Base-by-base conservation (phyloP, 2,888 invertebrate genomes). In the Patella ulyssiponensis region DNA sequence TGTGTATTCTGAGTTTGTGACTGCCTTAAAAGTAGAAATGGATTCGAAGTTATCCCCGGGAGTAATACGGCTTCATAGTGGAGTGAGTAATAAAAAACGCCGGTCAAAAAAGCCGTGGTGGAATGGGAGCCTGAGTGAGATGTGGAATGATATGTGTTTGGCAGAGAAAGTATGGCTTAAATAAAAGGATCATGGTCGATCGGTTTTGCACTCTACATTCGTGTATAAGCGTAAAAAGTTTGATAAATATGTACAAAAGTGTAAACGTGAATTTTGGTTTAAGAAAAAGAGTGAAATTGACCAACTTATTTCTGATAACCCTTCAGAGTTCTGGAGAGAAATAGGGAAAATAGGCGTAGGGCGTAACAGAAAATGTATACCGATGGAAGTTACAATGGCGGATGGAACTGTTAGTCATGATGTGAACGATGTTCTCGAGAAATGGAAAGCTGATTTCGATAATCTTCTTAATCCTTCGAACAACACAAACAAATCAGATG, bases 41-140 rank as follows among this genome's bases (percentile, higher is more conserved):
- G 64, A 64, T 64, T 11, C 17, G n/a, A 64, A 64, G 20, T n/a
- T 64, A 15, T n/a, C 64, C n/a, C 64, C 64, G 9, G 3, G 11
- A 5, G 11, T 20, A 15, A 20, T 64, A n/a, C 9, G 11, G n/a
- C n/a, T 64, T n/a, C 2, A 20, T 20, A 64, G 64, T 64, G 15
- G 64, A 20, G 15, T 9, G n/a, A 58, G 58, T n/a, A 20, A 64
- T 20, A 64, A 64, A 64, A 15, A 3, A 17, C 64, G n/a, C 0
- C 64, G 64, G 20, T 20, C n/a, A 64, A 64, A 64, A 64, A 64
- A 64, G 14, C 23, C 64, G 14, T 64, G 64, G 64, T 64, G 64
- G 64, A 64, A 64, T 64, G 64, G 14, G 12, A 20, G 11, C 64
- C 64, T 64, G 0, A 9, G 64, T 20, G 20, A 23, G 12, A 3